phyloP scores from a whole-genome alignment of 2,113 vertebrate species.

The Neogale vison region DNA sequence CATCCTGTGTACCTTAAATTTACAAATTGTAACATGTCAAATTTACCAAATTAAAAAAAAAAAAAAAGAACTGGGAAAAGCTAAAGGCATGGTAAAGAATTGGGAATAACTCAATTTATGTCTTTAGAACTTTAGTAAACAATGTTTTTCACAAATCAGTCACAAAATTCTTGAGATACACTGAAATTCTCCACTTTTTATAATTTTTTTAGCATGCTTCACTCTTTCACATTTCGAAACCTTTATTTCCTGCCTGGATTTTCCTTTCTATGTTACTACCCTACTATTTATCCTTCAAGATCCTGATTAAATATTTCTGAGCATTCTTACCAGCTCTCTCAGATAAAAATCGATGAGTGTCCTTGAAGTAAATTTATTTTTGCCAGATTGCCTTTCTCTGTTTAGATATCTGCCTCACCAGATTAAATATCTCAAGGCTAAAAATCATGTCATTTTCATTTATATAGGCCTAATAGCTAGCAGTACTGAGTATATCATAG shows the following conservation, averaged over 20 bases:
- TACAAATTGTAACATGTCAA: not conserved
- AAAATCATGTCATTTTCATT: not conserved
- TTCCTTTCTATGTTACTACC: not conserved
- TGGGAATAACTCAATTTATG: not conserved
- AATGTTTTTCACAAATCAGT: not conserved
- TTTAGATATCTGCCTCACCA: not conserved
- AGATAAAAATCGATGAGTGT: not conserved
- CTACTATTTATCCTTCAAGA: not conserved
- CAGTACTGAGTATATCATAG: not conserved
- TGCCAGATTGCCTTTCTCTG: not conserved
- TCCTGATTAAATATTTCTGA: not conserved
- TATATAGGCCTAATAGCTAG: not conserved
- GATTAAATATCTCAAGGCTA: not conserved
- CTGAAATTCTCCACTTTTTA: not conserved
- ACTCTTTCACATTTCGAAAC: not conserved
- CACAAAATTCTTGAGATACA: not conserved
- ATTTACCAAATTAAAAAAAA: not conserved
- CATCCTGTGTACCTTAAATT: not conserved
- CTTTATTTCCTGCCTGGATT: not conserved
- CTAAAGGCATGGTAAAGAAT: not conserved
- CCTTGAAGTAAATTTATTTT: not conserved
- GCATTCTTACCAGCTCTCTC: not conserved
- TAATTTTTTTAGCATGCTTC: not conserved
- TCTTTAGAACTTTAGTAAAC: not conserved
- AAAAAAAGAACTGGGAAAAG: not conserved